Base-by-base conservation (phyloP, 2,888 invertebrate species). In the Erebia aethiops region DNA sequence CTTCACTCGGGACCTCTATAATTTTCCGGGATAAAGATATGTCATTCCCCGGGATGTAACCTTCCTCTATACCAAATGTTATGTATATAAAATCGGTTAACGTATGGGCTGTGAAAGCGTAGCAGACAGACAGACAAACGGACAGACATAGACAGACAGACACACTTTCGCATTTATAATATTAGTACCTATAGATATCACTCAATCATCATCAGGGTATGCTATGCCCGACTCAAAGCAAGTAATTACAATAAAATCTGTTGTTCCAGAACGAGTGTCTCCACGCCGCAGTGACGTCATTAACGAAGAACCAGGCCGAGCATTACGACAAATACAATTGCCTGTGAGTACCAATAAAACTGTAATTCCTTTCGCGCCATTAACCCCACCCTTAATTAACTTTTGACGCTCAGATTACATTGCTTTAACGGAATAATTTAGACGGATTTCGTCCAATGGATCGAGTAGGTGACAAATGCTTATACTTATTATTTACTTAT, bases 281-380 rank as follows among this genome's bases (percentile, higher is more conserved):
- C 51, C 95, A 96, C 81, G 93, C 94, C 51, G 96, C 96, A 1
- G 94, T 96, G 75, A 92, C 94, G 70, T 94, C 96, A n/a, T 86
- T 96, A 68, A 94, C 96, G 61, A 93, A 94, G 78, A 95, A 95
- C 85, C 95, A 95, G 84, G 92, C 93, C 1, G 94, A 94, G 77
- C 87, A 90, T 74, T 93, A 93, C 76, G 90, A 92, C 79, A 94
- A 88, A 87, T 95, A 94, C 81, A 87, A 92, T 78, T 95, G 94
- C 83, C 86, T 95, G 95, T 95, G 87, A 95, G 95, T 95, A 89
- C 70, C 61, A 65, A 69, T 69, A 71, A 71, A 68, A 70, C 66
- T 69, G 58, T 70, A 70, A 65, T 65, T 65, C 67, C 69, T 69
- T 68, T 67, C 74, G 67, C 67, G 68, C 74, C 71, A 69, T 70